Conservation (phyloP, 2,113 vertebrate genomes). For the Psilopsiagon aurifrons region DNA sequence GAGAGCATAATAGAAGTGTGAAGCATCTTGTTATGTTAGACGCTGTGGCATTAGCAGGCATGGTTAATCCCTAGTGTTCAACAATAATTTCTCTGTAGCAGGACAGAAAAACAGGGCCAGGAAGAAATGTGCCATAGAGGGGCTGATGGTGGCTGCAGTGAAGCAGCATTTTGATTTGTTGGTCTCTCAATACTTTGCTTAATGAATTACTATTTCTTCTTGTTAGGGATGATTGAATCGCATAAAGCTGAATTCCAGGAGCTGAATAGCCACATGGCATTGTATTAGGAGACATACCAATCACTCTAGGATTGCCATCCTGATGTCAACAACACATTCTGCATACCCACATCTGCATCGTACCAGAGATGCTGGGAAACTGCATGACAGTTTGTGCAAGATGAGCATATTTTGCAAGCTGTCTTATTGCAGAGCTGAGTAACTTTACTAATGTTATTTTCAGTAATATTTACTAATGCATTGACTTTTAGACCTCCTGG, state of each 20-base stretch:
- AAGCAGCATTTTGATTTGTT: slow-evolving; percentile 15
- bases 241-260: slow-evolving; percentile 26
- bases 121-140: background rate
- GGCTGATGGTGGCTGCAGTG: background rate
- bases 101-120: background rate
- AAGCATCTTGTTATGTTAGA: background rate
- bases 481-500: background rate
- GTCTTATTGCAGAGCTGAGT: background rate
- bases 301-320: background rate
- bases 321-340: background rate
- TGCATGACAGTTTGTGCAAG: background rate
- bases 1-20: background rate
- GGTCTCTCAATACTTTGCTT: slow-evolving; percentile 13
- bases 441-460: background rate
- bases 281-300: slow-evolving; percentile 5
- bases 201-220: slow-evolving; percentile 26
- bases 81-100: background rate
- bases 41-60: background rate
- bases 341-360: background rate
- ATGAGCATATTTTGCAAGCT: background rate
- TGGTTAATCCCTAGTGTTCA: background rate
- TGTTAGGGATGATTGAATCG: slow-evolving; percentile 21
- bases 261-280: background rate
- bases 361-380: background rate
- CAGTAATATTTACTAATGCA: background rate